Evolutionary conservation across 2,113 vertebrate genomes (phyloP).

Genomic region (Sceloporus undulatus): DNA sequence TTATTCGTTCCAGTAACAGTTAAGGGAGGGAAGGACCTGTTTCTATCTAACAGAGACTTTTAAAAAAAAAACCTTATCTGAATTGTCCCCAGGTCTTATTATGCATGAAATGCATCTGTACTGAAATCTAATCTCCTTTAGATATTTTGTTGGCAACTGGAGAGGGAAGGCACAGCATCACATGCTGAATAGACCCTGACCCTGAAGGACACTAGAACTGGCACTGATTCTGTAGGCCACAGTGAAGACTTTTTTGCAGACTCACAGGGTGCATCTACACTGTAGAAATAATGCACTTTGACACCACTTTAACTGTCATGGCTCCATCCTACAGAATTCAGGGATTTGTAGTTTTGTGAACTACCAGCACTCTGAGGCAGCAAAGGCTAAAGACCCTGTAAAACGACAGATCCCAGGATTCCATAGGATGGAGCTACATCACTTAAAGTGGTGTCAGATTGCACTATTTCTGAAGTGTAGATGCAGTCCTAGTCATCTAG

Average conservation of each 20-base stretch:
- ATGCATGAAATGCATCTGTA: background rate
- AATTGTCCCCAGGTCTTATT: background rate
- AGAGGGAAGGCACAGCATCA: background rate
- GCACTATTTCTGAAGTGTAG: too few relatives aligned
- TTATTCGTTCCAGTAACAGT: slow-evolving; percentile 6
- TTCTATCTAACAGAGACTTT: slow-evolving; percentile 14
- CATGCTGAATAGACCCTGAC: background rate
- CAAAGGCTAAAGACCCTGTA: too few relatives aligned
- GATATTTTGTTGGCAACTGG: slow-evolving; percentile 9
- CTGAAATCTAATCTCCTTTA: slow-evolving; percentile 2
- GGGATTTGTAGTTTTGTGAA: too few relatives aligned
- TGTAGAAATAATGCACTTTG: too few relatives aligned
- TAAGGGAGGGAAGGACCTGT: background rate
- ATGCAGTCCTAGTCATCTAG: background rate
- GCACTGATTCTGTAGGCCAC: background rate
- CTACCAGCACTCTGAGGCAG: too few relatives aligned
- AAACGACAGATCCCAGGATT: too few relatives aligned
- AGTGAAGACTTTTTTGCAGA: background rate
- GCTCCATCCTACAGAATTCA: too few relatives aligned
- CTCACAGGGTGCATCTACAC: too few relatives aligned
- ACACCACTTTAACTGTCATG: too few relatives aligned
- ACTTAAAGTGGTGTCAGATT: too few relatives aligned
- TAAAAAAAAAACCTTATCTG: background rate
- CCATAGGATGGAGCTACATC: too few relatives aligned
- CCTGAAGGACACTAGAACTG: background rate